A percentile compares a stretch with the other conserved stretches of the same genome.
phyloP scores from a whole-genome alignment of 2,797 vertebrate genomes.

The Gymnopithys bicolor region DNA sequence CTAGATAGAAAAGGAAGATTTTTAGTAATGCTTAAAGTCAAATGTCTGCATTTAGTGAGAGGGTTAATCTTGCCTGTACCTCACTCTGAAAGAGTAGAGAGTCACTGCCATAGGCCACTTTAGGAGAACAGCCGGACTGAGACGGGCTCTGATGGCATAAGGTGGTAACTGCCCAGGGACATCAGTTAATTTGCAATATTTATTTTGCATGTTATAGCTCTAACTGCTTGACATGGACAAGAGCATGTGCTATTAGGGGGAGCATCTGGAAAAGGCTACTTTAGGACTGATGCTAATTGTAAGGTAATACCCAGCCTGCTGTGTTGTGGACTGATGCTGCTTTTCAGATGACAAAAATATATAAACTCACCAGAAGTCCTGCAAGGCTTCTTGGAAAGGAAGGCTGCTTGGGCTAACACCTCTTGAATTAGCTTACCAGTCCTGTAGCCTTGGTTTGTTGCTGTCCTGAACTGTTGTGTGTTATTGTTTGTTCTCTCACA shows the following conservation, averaged over 20 bases:
- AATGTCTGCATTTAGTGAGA: neutral
- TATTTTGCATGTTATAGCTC: slow-evolving; percentile 41
- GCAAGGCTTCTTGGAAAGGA: neutral
- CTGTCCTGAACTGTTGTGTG: slow-evolving; percentile 26
- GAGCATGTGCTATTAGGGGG: slow-evolving; percentile 44
- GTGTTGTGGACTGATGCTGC: neutral
- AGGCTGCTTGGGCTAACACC: neutral
- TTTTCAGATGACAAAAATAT: slow-evolving; percentile 15
- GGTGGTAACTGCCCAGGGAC: neutral
- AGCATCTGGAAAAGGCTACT: slow-evolving; percentile 53
- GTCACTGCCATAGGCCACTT: neutral
- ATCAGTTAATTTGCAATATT: neutral
- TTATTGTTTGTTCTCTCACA: slow-evolving; percentile 33
- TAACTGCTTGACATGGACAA: slow-evolving; percentile 40
- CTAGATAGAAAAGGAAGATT: neutral
- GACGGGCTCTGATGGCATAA: neutral
- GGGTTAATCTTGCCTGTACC: neutral
- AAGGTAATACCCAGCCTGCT: neutral
- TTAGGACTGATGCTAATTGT: slow-evolving; percentile 43
- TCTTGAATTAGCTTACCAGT: slow-evolving; percentile 56
- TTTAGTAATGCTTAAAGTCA: neutral
- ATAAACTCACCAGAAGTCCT: neutral
- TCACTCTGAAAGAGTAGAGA: slow-evolving; percentile 12
- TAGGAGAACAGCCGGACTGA: neutral
- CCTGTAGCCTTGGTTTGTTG: slow-evolving; percentile 60